Percentiles rank a stretch among this genome's conserved stretches.
Evolutionary conservation across 2,113 vertebrate species (phyloP).

Genomic region (Nothoprocta pentlandii): DNA sequence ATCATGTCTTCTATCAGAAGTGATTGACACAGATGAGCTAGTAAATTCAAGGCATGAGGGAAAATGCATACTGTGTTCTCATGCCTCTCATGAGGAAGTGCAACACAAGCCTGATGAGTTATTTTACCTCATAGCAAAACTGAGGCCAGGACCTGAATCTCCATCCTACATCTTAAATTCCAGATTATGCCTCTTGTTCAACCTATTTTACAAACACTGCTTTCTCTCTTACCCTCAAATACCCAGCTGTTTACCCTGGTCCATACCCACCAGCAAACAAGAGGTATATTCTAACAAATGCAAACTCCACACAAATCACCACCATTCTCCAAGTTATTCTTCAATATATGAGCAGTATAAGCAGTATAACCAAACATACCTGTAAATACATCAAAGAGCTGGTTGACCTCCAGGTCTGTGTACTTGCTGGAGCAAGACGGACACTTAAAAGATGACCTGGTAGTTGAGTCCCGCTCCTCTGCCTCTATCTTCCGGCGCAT

Average conservation of each 20-base stretch:
- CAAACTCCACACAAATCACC: not conserved
- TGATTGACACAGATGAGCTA: not conserved
- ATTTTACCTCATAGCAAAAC: not conserved
- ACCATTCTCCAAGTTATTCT: not conserved
- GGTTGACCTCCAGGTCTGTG: conserved; percentile 73
- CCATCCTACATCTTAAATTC: not conserved
- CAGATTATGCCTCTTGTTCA: not conserved
- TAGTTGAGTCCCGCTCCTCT: conserved; percentile 60
- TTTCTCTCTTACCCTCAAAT: not conserved
- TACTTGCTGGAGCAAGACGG: conserved; percentile 67
- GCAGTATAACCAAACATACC: not conserved
- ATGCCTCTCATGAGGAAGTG: not conserved
- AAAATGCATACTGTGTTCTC: not conserved
- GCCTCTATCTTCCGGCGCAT: conserved; percentile 72
- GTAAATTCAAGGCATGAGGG: not conserved
- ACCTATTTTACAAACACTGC: not conserved
- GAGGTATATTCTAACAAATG: not conserved
- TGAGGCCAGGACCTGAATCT: not conserved
- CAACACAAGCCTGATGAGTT: not conserved
- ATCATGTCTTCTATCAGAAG: not conserved
- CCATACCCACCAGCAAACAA: not conserved
- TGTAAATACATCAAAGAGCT: conserved; percentile 72
- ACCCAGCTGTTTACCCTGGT: not conserved
- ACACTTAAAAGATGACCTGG: conserved; percentile 73
- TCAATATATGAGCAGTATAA: not conserved